Evolutionary conservation across 2,797 vertebrate species (phyloP).

Genomic region (Platyrinchus mystaceus): DNA sequence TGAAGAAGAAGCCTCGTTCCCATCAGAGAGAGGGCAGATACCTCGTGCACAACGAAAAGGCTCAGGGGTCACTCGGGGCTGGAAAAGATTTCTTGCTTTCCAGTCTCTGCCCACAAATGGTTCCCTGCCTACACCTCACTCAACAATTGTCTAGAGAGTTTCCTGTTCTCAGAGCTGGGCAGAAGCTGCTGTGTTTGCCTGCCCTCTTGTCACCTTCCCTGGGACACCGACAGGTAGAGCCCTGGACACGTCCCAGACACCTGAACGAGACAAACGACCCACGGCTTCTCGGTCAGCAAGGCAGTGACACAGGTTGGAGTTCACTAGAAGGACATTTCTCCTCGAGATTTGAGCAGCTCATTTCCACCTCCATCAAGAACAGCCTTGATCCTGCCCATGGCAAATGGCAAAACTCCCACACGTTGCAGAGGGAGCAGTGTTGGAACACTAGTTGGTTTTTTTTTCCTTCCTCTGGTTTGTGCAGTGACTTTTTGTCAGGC

Average conservation of each 20-base stretch:
- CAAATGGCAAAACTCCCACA: not conserved
- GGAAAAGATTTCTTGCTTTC: slow-evolving; percentile 26
- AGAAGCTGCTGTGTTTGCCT: not conserved
- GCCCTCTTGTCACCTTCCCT: not conserved
- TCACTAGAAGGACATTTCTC: not conserved
- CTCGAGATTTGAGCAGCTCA: not conserved
- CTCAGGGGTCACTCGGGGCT: not conserved
- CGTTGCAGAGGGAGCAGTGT: fast-evolving
- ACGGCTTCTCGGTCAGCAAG: fast-evolving
- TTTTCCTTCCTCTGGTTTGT: not conserved
- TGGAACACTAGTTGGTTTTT: not conserved
- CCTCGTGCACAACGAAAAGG: not conserved
- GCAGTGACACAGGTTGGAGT: not conserved
- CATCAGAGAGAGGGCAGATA: not conserved
- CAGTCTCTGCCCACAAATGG: not conserved
- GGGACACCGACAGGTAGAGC: not conserved
- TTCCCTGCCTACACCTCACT: slow-evolving; percentile 28
- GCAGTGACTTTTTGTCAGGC: not conserved
- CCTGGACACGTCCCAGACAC: fast-evolving
- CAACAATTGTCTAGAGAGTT: slow-evolving; percentile 37
- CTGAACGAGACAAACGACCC: not conserved
- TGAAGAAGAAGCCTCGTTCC: not conserved
- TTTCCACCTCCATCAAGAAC: not conserved
- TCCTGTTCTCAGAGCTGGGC: slow-evolving; percentile 45
- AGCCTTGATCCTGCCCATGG: not conserved